A percentile compares a stretch with the other conserved stretches of the same genome.
phyloP scores from a whole-genome alignment of 2,888 invertebrate genomes.

The Phortica magna region DNA sequence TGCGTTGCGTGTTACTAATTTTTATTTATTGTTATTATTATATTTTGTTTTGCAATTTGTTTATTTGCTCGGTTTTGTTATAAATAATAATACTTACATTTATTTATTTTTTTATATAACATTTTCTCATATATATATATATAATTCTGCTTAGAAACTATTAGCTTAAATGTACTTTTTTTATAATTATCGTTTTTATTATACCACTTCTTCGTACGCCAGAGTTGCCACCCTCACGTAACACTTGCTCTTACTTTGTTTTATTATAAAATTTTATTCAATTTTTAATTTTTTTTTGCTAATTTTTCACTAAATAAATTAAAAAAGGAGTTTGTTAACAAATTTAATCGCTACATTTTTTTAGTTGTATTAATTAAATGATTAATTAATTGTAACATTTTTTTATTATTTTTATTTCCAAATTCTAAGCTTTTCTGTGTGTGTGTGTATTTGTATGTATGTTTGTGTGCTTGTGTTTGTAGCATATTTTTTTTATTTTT shows the following conservation, averaged over 20 bases:
- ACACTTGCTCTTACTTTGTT: background rate
- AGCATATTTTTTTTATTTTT: background rate
- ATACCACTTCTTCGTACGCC: conserved; percentile 18
- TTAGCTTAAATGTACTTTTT: conserved; percentile 26
- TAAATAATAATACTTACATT: conserved; percentile 31
- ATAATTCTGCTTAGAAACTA: conserved; percentile 29
- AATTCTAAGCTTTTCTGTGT: conserved; percentile 11
- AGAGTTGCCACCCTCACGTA: conserved; percentile 32
- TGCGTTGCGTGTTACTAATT: background rate
- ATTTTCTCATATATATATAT: conserved; percentile 11
- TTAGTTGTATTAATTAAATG: conserved; percentile 37
- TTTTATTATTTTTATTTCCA: conserved; percentile 17
- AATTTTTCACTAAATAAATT: conserved; percentile 8
- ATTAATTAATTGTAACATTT: conserved; percentile 32
- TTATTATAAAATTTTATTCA: background rate
- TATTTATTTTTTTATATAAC: conserved; percentile 25
- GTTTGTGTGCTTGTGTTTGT: conserved; percentile 36
- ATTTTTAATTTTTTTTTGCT: conserved; percentile 8
- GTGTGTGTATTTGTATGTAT: conserved; percentile 38
- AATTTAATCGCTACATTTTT: conserved; percentile 12
- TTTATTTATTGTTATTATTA: background rate
- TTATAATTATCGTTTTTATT: conserved; percentile 32
- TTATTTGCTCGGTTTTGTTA: conserved; percentile 7
- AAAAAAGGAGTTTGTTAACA: background rate
- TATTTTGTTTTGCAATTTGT: background rate